These are phyloP conservation scores for Mixornis gularis DNA, from an alignment of 2,113 vertebrate genomes.

Conservation along the genomic window DNA sequence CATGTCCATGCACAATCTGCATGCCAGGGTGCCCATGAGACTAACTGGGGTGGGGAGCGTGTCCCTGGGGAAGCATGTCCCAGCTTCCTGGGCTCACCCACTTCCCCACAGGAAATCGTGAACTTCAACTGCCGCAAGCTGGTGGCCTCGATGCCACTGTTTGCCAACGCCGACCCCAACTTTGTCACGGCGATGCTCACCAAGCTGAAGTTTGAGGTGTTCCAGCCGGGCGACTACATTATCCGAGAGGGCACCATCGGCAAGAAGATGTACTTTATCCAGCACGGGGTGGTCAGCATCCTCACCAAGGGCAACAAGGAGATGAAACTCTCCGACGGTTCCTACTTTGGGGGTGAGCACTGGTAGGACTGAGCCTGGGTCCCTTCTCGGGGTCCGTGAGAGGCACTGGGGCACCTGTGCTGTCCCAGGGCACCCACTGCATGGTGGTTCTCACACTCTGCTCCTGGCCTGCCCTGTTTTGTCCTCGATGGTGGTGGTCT, in stretches of 20 bases:
- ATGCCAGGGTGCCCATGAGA: not conserved
- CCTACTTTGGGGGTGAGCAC: constrained; percentile 90
- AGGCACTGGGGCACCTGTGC: fast-evolving
- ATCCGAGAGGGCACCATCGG: constrained; percentile 93
- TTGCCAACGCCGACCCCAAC: constrained; percentile 95
- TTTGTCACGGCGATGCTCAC: constrained; percentile 97
- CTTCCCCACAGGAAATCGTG: constrained; percentile 82
- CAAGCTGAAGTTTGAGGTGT: constrained; percentile 95
- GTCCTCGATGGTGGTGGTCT: fast-evolving
- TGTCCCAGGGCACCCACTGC: not conserved
- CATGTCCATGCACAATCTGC: fast-evolving
- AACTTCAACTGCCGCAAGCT: constrained; percentile 98
- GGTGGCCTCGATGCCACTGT: constrained; percentile 96
- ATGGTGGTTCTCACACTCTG: not conserved
- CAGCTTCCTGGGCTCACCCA: not conserved
- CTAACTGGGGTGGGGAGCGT: not conserved
- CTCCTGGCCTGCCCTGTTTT: not conserved
- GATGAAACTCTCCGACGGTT: constrained; percentile 94
- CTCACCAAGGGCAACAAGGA: constrained; percentile 91
- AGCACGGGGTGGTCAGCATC: constrained; percentile 91
- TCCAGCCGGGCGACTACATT: constrained; percentile 92
- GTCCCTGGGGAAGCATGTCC: fast-evolving
- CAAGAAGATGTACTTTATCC: constrained; percentile 99
- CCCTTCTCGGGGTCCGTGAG: fast-evolving
- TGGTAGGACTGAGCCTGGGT: fast-evolving